Conservation (phyloP, 2,797 vertebrate genomes). For the Nasua narica region DNA sequence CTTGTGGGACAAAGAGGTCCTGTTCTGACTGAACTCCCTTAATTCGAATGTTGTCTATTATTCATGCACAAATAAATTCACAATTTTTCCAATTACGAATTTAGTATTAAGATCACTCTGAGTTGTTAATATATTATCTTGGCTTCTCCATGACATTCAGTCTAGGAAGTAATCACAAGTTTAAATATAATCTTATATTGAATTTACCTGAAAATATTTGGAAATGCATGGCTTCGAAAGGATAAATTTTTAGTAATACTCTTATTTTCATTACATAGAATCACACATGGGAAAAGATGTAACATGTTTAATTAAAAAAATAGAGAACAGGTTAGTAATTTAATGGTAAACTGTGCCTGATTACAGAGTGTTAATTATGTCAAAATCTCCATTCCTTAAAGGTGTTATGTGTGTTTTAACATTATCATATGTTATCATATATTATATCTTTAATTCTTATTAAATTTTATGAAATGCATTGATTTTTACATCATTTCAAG, state of each 20-base stretch:
- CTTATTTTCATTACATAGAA: not conserved
- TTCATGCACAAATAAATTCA: not conserved
- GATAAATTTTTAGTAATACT: not conserved
- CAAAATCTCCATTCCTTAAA: not conserved
- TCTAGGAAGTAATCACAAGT: not conserved
- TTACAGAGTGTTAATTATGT: not conserved
- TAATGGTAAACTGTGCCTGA: not conserved
- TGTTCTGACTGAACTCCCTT: not conserved
- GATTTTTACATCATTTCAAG: not conserved
- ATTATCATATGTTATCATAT: not conserved
- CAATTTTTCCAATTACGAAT: not conserved
- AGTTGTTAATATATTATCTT: not conserved
- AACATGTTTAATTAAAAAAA: constrained; percentile 6
- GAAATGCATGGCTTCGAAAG: not conserved
- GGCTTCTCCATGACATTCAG: not conserved
- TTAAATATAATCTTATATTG: not conserved
- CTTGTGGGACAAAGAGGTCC: not conserved
- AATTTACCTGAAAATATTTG: not conserved
- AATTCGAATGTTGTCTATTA: not conserved
- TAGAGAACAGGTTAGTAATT: not conserved
- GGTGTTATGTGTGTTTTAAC: not conserved
- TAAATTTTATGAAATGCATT: not conserved
- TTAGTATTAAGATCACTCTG: not conserved
- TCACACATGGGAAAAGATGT: not conserved
- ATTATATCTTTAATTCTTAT: not conserved